Base-by-base conservation (phyloP, 2,113 vertebrate genomes). In the Malurus melanocephalus region DNA sequence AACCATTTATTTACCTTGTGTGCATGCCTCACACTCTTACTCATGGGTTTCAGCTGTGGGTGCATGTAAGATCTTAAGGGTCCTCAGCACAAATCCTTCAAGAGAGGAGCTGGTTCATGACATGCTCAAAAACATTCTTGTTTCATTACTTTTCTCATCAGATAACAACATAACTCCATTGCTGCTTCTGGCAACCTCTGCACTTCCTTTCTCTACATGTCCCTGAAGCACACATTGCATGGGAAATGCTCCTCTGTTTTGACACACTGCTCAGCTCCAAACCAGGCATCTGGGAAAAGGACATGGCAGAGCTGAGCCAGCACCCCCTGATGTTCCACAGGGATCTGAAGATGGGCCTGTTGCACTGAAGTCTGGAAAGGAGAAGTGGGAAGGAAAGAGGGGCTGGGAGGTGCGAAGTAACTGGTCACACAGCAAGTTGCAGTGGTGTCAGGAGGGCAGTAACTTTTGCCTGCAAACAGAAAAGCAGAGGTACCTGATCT, bases 1-100 rank as follows among this genome's bases (percentile, higher is more conserved):
- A 66, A 64, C 40, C 43, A 66, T 93, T 80, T 92, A 79, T 94
- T 93, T 93, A 90, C 92, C 80, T 93, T 91, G 17, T 43, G 26
- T 40, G 32, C 60, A 66, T 82, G n/a, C 60, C 75, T 90, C 43
- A 51, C 28, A 49, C 38, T 73, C 76, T 91, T 93, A 71, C 42
- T 93, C 46, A 64, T 28, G 61, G 67, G 10, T 85, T 81, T 61
- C 11, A 49, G 60, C 43, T 79, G 46, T 69, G 77, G 53, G 79
- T 71, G 57, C 68, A 72, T 27, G 14, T 22, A 79, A 89, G 49
- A 46, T 73, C 78, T 93, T 52, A 51, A 76, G 84, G 51, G 64
- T 56, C 66, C 76, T 90, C 53, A 71, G 66, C 73, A 72, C 52
- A 53, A 87, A 87, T 62, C 81, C 42, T 35, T 94, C 7, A 8